These are phyloP conservation scores for Enteromius argenteus DNA, from an alignment of 2,797 vertebrate species.

Conservation along the genomic window DNA sequence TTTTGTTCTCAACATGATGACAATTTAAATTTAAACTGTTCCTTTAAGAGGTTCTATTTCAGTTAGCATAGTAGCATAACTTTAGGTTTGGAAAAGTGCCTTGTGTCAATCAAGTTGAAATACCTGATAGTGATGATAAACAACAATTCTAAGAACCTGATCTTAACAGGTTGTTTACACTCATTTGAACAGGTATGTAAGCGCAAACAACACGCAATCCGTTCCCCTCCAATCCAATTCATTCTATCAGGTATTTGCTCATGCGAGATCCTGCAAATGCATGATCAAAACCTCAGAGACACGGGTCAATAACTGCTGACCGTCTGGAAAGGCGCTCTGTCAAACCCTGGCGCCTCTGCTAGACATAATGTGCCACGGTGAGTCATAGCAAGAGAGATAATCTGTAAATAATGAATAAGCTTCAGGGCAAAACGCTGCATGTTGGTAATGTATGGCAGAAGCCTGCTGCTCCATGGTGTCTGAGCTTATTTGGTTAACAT, in stretches of 20 bases:
- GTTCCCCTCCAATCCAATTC: conserved; percentile 15
- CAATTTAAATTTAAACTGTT: not conserved
- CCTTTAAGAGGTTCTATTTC: not conserved
- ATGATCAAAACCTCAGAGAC: conserved; percentile 66
- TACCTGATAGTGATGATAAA: not conserved
- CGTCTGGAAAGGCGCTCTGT: conserved; percentile 64
- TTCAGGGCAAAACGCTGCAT: conserved; percentile 52
- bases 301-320: conserved; percentile 66
- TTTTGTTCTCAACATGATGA: not conserved
- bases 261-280: conserved; percentile 61
- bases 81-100: not conserved
- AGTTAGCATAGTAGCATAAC: not conserved
- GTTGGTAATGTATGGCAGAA: conserved; percentile 55
- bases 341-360: conserved; percentile 65
- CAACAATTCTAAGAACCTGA: not conserved
- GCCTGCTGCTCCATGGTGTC: conserved; percentile 49
- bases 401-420: conserved; percentile 68
- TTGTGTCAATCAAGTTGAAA: not conserved
- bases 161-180: not conserved
- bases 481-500: conserved; percentile 42
- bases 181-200: not conserved
- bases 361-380: conserved; percentile 66
- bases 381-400: conserved; percentile 66
- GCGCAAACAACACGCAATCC: not conserved
- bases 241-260: conserved; percentile 39